Percentiles rank a stretch among this genome's conserved stretches.
These are phyloP conservation scores for Shinisaurus crocodilurus DNA, from an alignment of 2,113 vertebrate species.

Conservation along the genomic window DNA sequence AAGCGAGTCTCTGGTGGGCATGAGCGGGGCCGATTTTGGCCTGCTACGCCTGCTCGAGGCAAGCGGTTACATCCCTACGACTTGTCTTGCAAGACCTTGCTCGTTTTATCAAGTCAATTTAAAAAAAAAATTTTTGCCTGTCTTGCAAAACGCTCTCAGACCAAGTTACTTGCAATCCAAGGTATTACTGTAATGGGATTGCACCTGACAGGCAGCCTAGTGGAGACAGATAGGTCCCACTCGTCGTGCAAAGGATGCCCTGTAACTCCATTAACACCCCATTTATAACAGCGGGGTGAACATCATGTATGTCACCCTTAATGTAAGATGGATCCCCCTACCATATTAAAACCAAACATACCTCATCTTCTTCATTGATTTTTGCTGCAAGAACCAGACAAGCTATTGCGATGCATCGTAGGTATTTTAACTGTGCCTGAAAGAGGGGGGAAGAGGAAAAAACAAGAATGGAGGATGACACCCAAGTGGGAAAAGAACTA, in stretches of 20 bases:
- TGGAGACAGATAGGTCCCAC: not conserved
- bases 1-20: too few species aligned
- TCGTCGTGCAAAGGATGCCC: not conserved
- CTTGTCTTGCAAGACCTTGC: too few species aligned
- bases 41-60: too few species aligned
- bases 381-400: slow-evolving; percentile 86
- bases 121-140: too few species aligned
- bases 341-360: slow-evolving; percentile 42
- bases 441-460: slow-evolving; percentile 10
- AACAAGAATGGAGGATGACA: not conserved
- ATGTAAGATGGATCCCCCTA: not conserved
- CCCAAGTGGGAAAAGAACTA: not conserved
- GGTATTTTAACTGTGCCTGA: slow-evolving; percentile 82
- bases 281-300: not conserved
- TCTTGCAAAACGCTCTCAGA: too few species aligned
- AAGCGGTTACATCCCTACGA: too few species aligned
- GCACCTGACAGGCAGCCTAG: not conserved
- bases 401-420: slow-evolving; percentile 79
- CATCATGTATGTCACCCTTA: not conserved
- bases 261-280: too few species aligned
- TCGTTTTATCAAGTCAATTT: too few species aligned
- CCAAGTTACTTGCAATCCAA: too few species aligned
- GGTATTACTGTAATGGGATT: too few species aligned
- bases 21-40: too few species aligned
- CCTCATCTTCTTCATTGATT: slow-evolving; percentile 85